Base-by-base conservation (phyloP, 2,888 invertebrate genomes). In the Pachliopta kotzebuea region DNA sequence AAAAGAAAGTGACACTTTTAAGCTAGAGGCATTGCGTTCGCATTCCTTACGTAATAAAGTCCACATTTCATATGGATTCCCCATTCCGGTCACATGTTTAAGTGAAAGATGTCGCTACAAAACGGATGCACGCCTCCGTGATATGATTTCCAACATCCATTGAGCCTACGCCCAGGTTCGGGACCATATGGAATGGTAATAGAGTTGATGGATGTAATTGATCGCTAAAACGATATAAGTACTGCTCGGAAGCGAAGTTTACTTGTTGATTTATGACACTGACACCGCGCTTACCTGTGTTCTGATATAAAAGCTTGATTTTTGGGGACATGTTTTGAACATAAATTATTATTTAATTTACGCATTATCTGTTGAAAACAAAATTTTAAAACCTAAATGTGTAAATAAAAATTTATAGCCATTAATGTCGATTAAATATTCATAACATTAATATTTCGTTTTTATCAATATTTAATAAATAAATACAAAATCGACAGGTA, bases 31-130 rank as follows among this genome's bases (percentile, higher is more conserved):
- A 67, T 80, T 81, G 79, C 77, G 80, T 79, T 82, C 79, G 78
- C 79, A 85, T 84, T 85, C 83, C 84, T 88, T 89, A 88, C 85
- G 83, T 90, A 88, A 88, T 76, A 79, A 71, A 77, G 79, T 76
- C 70, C 77, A 80, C 83, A 81, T 86, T 87, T 85, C 84, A 78
- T 84, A 75, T 73, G 71, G 74, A 78, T 80, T 85, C 77, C 75
- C 75, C 69, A 90, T 90, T 85, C 90, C 60, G 70, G 74, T 79
- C 88, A 78, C 78, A 77, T 67, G 62, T 63, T 62, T 67, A 78
- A 87, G 90, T 90, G 90, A 90, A 90, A 90, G 90, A 90, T 89
- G 86, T 84, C 74, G 77, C 74, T 73, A 77, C 81, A 83, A 85
- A 86, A 88, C 90, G 90, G 89, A 90, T 89, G 84, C 85, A 65